These are phyloP conservation scores for Nothocercus nigrocapillus DNA, from an alignment of 2,113 vertebrate genomes.

Conservation along the genomic window DNA sequence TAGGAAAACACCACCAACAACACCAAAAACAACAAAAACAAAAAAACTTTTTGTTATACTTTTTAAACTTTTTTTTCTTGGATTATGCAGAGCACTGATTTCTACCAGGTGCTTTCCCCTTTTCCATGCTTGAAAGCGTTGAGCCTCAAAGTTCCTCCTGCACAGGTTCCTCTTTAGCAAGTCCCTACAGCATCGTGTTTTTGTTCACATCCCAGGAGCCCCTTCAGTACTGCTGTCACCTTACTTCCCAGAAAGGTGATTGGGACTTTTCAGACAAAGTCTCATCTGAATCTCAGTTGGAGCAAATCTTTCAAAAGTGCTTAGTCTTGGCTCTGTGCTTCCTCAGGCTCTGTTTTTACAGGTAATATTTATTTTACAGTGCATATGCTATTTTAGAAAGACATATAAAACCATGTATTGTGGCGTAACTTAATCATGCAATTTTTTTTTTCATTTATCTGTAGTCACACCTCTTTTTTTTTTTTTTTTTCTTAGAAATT, in stretches of 20 bases:
- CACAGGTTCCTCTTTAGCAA: not conserved
- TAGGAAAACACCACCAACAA: too few relatives aligned
- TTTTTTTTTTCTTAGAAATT: not conserved
- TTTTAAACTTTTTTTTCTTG: not conserved
- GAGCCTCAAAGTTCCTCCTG: not conserved
- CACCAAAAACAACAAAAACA: too few relatives aligned
- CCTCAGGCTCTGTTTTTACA: not conserved
- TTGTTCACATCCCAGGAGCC: not conserved
- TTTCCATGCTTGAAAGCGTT: not conserved
- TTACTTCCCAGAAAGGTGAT: not conserved
- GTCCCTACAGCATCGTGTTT: fast-evolving
- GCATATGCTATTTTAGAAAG: not conserved
- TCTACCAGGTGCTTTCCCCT: not conserved
- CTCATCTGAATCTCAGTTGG: not conserved
- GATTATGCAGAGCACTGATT: not conserved
- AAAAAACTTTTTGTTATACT: too few relatives aligned
- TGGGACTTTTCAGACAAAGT: not conserved
- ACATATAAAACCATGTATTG: not conserved
- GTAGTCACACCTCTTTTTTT: not conserved
- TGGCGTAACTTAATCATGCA: not conserved
- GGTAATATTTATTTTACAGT: not conserved
- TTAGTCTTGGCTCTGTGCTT: not conserved
- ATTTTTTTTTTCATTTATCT: not conserved
- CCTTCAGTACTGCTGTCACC: fast-evolving
- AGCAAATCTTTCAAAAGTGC: not conserved